A percentile compares a stretch with the other conserved stretches of the same genome.
Conservation (phyloP, 2,888 invertebrate genomes). For the Macrophya alboannulata region DNA sequence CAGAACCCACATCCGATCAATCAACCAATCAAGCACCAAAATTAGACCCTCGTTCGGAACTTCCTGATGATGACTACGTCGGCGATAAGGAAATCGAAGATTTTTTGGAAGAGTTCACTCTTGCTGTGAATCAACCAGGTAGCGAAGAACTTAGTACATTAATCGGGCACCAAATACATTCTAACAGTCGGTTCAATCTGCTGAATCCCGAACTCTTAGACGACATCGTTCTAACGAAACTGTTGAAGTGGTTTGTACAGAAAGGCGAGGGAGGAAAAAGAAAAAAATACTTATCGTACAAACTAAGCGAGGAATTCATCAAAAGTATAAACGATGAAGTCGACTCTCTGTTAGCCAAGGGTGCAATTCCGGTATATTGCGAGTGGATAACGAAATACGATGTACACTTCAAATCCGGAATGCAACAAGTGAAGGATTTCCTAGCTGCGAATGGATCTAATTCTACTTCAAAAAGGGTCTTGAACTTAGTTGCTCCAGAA, state of each 20-base stretch:
- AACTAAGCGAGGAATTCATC: background rate
- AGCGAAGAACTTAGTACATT: background rate
- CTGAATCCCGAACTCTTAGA: background rate
- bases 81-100: background rate
- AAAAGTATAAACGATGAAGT: background rate
- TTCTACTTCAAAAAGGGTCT: background rate
- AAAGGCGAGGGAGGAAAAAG: background rate
- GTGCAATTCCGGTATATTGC: background rate
- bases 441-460: background rate
- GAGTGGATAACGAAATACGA: background rate
- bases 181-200: background rate
- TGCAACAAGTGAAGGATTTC: background rate
- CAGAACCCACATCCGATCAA: background rate
- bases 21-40: too few species aligned
- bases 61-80: background rate
- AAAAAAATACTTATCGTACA: background rate
- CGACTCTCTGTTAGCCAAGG: background rate
- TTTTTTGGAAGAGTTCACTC: background rate
- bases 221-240: background rate
- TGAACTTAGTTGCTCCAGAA: background rate
- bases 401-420: background rate
- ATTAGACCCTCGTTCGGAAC: too few species aligned
- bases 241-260: background rate
- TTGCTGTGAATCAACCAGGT: background rate
- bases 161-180: background rate